Base-by-base conservation (phyloP, 2,113 vertebrate species). In the Nothoprocta pentlandii region DNA sequence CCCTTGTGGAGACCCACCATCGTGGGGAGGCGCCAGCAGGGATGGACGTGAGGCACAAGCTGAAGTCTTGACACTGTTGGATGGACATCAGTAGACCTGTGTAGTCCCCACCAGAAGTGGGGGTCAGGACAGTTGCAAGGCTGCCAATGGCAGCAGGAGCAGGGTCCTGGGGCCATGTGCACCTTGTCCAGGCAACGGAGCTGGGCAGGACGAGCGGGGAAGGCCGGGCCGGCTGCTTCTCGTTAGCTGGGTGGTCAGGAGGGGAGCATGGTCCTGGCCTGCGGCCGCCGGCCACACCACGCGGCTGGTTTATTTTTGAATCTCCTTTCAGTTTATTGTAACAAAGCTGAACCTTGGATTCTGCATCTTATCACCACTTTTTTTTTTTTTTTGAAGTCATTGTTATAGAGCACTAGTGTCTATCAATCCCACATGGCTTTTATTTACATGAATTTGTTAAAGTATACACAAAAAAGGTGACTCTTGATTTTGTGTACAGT, bases 291-390 rank as follows among this genome's bases (percentile, higher is more conserved):
- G 59, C 66, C 70, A 84, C 85, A 82, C 59, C 4, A 16, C 82
- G 42, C 58, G n/a, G 67, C 32, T 68, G 66, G 95, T 92, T 97
- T 96, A 89, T 93, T 93, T 97, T 96, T 85, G 0, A 85, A 92
- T 92, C 89, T 87, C 85, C 64, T 80, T 77, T 74, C 16, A 21
- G 93, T 94, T 96, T 95, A 94, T 73, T 95, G 49, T 58, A 92
- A 54, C 34, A 44, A 62, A 9, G 26, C 79, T 82, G 49, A 85
- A 67, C 62, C 51, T 74, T 77, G 59, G 63, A 28, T 42, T 70
- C 49, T 59, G 36, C 20, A 30, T 85, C 41, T 92, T 87, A 54
- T 76, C 21, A 42, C 67, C 12, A 4, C 22, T 16, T 54, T 89
- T 81, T 92, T 71, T 4, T 16, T 11, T 90, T 86, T 54, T 89